Evolutionary conservation across 53 echinoderm and acorn worm genomes (phyloP).

Genomic region (Patiria pectinifera): DNA sequence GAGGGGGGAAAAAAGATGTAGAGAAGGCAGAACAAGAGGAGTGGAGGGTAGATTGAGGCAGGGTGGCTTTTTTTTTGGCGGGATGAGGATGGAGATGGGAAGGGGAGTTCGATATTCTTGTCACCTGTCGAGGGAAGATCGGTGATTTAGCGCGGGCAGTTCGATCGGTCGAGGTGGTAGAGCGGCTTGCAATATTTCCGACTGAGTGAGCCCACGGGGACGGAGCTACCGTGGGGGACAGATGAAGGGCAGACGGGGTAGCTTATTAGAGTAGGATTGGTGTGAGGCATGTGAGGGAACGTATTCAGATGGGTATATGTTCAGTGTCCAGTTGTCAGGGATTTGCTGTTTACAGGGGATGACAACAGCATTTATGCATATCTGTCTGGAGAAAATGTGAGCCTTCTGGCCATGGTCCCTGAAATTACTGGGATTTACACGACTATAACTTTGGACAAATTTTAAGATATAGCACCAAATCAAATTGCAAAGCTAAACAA

Average conservation of each 20-base stretch:
- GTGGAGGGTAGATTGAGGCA: background rate
- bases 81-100: background rate
- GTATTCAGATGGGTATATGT: background rate
- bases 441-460: no score
- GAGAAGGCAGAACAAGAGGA: background rate
- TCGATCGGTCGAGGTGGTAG: constrained; percentile 39
- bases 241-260: constrained; percentile 7
- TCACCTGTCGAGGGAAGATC: constrained; percentile 48
- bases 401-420: background rate
- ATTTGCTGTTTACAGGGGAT: background rate
- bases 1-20: background rate
- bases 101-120: constrained; percentile 39
- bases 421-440: background rate
- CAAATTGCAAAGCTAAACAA: no score
- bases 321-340: no score
- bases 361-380: background rate
- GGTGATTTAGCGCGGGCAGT: constrained; percentile 53
- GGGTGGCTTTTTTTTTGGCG: background rate
- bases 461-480: no score
- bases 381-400: background rate
- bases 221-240: background rate
- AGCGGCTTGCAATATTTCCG: constrained; percentile 24
- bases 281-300: background rate
- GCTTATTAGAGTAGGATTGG: no score
- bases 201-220: constrained; percentile 26